Evolutionary conservation across 1,140 invertebrate species (phyloP).

Genomic region (Chrysopa pallens): DNA sequence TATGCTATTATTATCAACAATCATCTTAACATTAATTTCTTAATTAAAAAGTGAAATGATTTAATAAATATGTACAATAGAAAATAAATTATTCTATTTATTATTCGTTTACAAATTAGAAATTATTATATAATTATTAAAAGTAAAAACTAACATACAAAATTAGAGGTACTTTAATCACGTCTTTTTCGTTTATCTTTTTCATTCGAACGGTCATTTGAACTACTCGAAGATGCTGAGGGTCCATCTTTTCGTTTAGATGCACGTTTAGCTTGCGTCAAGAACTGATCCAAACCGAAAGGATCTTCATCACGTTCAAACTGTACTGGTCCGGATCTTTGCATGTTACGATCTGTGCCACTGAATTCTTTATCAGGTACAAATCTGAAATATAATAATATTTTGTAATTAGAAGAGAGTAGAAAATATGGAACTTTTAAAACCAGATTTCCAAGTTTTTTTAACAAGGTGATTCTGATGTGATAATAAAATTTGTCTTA

Average conservation of each 20-base stretch:
- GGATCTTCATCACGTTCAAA: constrained; percentile 94
- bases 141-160: too few relatives aligned
- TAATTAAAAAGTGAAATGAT: too few relatives aligned
- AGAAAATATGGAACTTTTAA: too few relatives aligned
- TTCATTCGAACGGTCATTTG: background rate
- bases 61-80: too few relatives aligned
- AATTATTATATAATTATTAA: too few relatives aligned
- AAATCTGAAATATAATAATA: constrained; percentile 39
- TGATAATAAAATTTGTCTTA: constrained; percentile 16
- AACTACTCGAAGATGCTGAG: background rate
- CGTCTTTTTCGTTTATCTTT: background rate
- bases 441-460: too few relatives aligned
- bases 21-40: too few relatives aligned
- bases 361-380: constrained; percentile 94
- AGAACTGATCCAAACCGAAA: constrained; percentile 94
- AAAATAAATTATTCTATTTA: too few relatives aligned
- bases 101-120: too few relatives aligned
- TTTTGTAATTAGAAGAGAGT: background rate
- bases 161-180: background rate
- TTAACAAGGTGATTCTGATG: too few relatives aligned
- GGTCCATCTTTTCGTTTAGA: constrained; percentile 29
- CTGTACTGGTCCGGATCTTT: constrained; percentile 86
- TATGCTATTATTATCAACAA: too few relatives aligned
- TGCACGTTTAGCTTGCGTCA: constrained; percentile 86
- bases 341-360: constrained; percentile 57